A percentile compares a stretch with the other conserved stretches of the same genome.
These are phyloP conservation scores for Aphidius ervi DNA, from an alignment of 1,140 invertebrate genomes.

Conservation along the genomic window DNA sequence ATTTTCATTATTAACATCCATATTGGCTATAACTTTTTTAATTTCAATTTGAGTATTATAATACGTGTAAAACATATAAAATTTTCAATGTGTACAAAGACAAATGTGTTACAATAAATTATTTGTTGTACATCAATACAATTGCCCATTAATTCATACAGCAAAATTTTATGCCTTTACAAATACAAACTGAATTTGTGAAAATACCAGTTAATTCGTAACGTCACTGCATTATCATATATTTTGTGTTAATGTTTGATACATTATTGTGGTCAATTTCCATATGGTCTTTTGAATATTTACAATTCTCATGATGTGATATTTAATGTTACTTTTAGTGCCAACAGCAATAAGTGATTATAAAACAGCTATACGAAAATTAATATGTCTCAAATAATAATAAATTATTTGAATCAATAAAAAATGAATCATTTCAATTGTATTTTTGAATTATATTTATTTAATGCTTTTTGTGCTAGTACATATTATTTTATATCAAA, in stretches of 20 bases:
- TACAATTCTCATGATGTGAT: slow-evolving; percentile 7
- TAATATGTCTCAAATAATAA: background rate
- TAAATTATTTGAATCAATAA: background rate
- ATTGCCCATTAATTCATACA: background rate
- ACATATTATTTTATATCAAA: no score
- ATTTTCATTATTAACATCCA: no score
- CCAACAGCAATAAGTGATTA: no score
- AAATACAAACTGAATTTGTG: slow-evolving; percentile 4
- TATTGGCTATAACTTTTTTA: no score
- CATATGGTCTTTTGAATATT: slow-evolving; percentile 7
- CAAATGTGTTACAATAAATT: background rate
- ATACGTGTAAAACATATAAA: no score
- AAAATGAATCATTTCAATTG: background rate
- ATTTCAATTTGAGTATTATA: no score
- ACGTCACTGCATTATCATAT: background rate
- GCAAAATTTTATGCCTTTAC: slow-evolving; percentile 1
- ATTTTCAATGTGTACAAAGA: no score
- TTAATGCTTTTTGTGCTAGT: no score
- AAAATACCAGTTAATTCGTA: slow-evolving; percentile 6
- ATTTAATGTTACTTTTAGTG: slow-evolving; percentile 14
- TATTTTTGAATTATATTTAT: no score
- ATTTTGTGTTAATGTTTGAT: background rate
- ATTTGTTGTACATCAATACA: slow-evolving; percentile 5
- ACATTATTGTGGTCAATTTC: slow-evolving; percentile 11
- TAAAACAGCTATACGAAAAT: no score